Evolutionary conservation across 2,113 vertebrate species (phyloP).

Genomic region (zebrafish (Danio rerio)): GRCz12tu NC_133178.1:18965501-18966000

Average conservation of each 20-base stretch:
- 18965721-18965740: neutral
- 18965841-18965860: neutral
- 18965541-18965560: neutral
- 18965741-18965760: neutral
- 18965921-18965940: slow-evolving; percentile 11
- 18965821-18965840: slow-evolving; percentile 1
- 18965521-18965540: too few species aligned
- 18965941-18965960: slow-evolving; percentile 30
- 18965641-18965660: neutral
- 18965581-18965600: neutral
- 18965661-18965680: slow-evolving; percentile 12
- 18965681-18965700: slow-evolving; percentile 1
- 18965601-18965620: neutral
- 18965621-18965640: neutral
- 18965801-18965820: neutral
- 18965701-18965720: slow-evolving; percentile 26
- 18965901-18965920: slow-evolving; percentile 32
- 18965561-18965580: neutral
- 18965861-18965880: neutral
- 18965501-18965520: too few species aligned
- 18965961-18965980: neutral
- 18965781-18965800: neutral
- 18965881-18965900: neutral
- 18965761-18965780: neutral
- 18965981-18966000: neutral